phyloP scores from a whole-genome alignment of 2,888 invertebrate species.

The Pristionchus arcanus region DNA sequence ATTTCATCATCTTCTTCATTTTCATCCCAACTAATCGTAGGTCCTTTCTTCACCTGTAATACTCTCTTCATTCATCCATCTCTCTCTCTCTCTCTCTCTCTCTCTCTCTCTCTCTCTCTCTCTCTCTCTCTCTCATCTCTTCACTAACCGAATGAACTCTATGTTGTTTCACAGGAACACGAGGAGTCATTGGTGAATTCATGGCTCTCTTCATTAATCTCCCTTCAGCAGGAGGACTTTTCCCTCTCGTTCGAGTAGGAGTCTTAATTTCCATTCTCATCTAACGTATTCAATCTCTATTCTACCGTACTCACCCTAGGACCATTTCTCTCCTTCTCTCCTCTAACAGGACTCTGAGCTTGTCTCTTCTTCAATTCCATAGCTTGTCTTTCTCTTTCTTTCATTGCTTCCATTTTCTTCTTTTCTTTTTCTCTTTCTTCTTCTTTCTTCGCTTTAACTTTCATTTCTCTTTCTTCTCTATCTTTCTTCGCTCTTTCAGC shows the following conservation, averaged over 20 bases:
- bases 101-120: not conserved
- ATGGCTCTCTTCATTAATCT: slow-evolving; percentile 43
- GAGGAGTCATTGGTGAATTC: slow-evolving; percentile 50
- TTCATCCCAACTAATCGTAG: slow-evolving; percentile 1
- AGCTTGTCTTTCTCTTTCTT: slow-evolving; percentile 25
- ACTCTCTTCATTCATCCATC: not conserved
- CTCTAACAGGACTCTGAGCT: slow-evolving; percentile 31
- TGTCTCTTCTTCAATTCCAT: slow-evolving; percentile 25
- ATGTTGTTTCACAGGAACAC: slow-evolving; percentile 45
- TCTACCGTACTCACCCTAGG: slow-evolving; percentile 25
- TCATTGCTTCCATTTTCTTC: slow-evolving; percentile 28
- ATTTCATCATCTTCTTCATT: slow-evolving; percentile 48
- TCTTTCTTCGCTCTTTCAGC: slow-evolving; percentile 54
- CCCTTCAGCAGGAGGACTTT: slow-evolving; percentile 22
- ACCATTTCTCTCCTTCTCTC: not conserved
- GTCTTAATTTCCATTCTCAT: slow-evolving; percentile 11
- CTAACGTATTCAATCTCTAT: not conserved
- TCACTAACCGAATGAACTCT: slow-evolving; percentile 2
- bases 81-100: not conserved
- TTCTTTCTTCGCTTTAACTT: slow-evolving; percentile 43
- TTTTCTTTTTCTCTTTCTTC: slow-evolving; percentile 32
- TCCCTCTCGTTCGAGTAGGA: slow-evolving; percentile 22
- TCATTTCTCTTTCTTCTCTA: slow-evolving; percentile 51
- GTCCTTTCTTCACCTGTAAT: not conserved
- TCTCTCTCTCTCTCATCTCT: not conserved